Evolutionary conservation across 2,113 vertebrate genomes (phyloP), one percentile per base, ranked within the genome.

Genomic region (Carassius gibelio): DNA sequence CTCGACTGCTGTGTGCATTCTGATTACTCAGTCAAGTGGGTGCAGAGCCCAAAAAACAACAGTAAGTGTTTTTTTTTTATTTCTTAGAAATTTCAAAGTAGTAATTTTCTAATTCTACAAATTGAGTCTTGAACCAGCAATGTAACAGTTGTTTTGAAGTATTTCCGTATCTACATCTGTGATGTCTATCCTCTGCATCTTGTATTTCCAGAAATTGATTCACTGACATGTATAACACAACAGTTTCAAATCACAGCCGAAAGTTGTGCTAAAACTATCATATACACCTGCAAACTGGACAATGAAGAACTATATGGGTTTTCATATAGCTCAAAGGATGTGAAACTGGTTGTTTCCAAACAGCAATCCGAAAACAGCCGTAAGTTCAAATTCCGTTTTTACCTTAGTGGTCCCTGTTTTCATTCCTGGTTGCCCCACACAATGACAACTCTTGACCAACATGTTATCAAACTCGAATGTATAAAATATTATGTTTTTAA

Each of bases 51-150:
- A 76, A 52, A 50, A 76, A 76, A 3, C 23, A 52, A 0, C 23
- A 19, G 75, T 76, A 76, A 76, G 75, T 76, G 3, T 74, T 48
- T 38, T 74, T 48, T 42, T 23, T 55, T 74, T 48, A 3, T 74
- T 48, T 42, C 15, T 55, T 8, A 76, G 14, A 26, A 30, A 17
- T 15, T 2, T 2, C 19, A 23, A n/a, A n/a, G 45, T 8, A 19
- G 7, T 1, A 1, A 5, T 72, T 13, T 38, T 72, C 8, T 42
- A 64, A 6, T 50, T 64, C 2, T 50, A 64, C 17, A 42, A 5
- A n/a, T 71, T 71, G 1, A 71, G 1, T n/a, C 17, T 71, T 72
- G 8, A 42, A 72, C 42, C 8, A 5, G 5, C 19, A 72, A 72
- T n/a, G 4, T 10, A 2, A 72, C 19, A 15, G 14, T 71, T 36